A percentile compares a stretch with the other conserved stretches of the same genome.
These are phyloP conservation scores for Morphnarchus princeps DNA, from an alignment of 2,113 vertebrate genomes.

Conservation along the genomic window DNA sequence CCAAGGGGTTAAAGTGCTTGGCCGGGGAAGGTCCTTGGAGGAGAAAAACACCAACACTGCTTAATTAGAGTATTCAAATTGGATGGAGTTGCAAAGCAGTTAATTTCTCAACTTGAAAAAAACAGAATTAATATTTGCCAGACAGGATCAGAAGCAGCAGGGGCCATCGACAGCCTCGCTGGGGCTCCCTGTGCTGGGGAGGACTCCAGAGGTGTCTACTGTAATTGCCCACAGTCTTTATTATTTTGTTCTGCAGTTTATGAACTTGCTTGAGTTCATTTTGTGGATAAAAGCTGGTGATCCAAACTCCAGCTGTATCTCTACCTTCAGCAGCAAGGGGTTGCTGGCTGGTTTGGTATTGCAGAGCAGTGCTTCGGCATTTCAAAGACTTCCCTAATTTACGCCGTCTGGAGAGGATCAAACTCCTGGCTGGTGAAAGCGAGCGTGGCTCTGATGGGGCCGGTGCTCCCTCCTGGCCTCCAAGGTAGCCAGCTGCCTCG, in stretches of 20 bases:
- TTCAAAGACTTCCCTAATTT: not conserved
- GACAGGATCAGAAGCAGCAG: not conserved
- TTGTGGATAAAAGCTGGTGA: not conserved
- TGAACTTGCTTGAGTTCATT: not conserved
- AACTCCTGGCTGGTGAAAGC: not conserved
- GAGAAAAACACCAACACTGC: not conserved
- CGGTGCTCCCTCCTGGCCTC: not conserved
- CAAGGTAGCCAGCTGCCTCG: not conserved
- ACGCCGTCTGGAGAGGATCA: not conserved
- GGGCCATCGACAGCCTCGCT: fast-evolving
- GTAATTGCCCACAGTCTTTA: not conserved
- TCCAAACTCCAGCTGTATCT: not conserved
- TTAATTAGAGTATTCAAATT: not conserved
- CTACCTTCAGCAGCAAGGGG: not conserved
- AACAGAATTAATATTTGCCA: not conserved
- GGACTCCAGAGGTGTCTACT: not conserved
- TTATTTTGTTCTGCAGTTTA: not conserved
- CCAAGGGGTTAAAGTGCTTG: not conserved
- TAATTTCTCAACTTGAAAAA: conserved; percentile 1
- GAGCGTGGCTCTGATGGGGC: not conserved
- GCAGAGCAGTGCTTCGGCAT: fast-evolving
- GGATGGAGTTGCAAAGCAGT: not conserved
- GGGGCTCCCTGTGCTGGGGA: not conserved
- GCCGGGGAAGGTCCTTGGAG: not conserved
- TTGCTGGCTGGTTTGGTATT: not conserved